Evolutionary conservation across 2,888 invertebrate species (phyloP).

Genomic region (Sipunculus nudus): DNA sequence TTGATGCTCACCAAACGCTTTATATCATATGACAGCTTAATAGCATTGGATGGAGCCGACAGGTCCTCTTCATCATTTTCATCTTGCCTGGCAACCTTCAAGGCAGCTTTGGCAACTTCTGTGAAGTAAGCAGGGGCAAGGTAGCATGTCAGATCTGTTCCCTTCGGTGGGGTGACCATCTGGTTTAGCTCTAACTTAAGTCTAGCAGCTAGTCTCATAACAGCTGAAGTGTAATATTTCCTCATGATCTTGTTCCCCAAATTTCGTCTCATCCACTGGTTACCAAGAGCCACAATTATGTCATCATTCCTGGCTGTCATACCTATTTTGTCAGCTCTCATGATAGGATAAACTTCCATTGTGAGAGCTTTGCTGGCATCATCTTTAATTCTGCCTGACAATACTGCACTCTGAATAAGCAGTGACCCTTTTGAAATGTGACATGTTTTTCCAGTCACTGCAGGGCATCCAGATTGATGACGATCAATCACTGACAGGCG

Average conservation of each 20-base stretch:
- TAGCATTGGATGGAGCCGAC: conserved; percentile 29
- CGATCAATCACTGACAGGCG: not conserved
- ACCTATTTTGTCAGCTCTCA: not conserved
- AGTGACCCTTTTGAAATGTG: not conserved
- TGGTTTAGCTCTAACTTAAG: not conserved
- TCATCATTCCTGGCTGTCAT: not conserved
- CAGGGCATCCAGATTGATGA: conserved; percentile 3
- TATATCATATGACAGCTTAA: conserved; percentile 30
- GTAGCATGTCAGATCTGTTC: not conserved
- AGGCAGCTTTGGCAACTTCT: conserved; percentile 22
- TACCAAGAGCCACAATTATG: not conserved
- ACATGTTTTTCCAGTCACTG: not conserved
- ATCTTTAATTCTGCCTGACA: not conserved
- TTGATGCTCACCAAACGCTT: conserved; percentile 23
- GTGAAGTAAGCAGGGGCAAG: conserved; percentile 28
- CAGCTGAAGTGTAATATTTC: not conserved
- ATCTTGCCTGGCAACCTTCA: conserved; percentile 14
- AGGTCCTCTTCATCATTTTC: conserved; percentile 32
- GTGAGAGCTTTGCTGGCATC: not conserved
- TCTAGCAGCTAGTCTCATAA: conserved; percentile 1
- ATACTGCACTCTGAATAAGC: not conserved
- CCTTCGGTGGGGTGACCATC: not conserved
- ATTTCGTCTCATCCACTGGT: conserved; percentile 5
- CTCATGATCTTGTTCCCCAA: conserved; percentile 1
- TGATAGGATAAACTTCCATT: not conserved